Percentiles rank a stretch among this genome's conserved stretches.
Evolutionary conservation across 2,797 vertebrate genomes (phyloP).

Genomic region (Tapirus indicus): DNA sequence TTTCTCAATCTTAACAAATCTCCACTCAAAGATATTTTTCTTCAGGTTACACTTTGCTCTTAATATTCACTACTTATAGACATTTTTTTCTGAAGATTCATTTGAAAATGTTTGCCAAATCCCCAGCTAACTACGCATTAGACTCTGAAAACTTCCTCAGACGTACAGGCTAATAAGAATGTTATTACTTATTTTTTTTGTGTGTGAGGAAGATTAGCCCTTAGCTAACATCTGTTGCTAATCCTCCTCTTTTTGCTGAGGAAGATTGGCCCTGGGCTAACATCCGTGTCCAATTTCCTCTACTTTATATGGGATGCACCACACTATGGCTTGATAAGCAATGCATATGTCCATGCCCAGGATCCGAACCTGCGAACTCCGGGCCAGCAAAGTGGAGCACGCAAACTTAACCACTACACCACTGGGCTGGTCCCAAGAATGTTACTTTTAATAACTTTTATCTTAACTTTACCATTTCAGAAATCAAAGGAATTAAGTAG

Average conservation of each 20-base stretch:
- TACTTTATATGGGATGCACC: no score
- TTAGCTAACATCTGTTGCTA: no score
- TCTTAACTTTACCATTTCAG: constrained; percentile 81
- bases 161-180: constrained; percentile 82
- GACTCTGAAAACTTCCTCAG: constrained; percentile 38
- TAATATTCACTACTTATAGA: constrained; percentile 74
- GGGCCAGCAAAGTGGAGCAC: no score
- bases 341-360: no score
- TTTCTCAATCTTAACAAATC: constrained; percentile 69
- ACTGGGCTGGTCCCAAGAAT: constrained; percentile 57
- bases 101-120: constrained; percentile 85
- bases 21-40: constrained; percentile 48
- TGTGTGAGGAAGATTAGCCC: no score
- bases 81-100: constrained; percentile 78
- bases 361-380: no score
- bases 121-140: constrained; percentile 70
- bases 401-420: no score
- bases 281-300: no score
- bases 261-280: no score
- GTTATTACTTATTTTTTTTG: constrained; percentile 19
- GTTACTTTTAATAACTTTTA: constrained; percentile 77
- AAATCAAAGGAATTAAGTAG: constrained; percentile 86
- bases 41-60: constrained; percentile 63
- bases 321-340: no score
- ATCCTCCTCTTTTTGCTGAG: no score